Percentiles rank a stretch among this genome's conserved stretches.
phyloP scores from a whole-genome alignment of 2,113 vertebrate genomes.

The Varanus salvator region DNA sequence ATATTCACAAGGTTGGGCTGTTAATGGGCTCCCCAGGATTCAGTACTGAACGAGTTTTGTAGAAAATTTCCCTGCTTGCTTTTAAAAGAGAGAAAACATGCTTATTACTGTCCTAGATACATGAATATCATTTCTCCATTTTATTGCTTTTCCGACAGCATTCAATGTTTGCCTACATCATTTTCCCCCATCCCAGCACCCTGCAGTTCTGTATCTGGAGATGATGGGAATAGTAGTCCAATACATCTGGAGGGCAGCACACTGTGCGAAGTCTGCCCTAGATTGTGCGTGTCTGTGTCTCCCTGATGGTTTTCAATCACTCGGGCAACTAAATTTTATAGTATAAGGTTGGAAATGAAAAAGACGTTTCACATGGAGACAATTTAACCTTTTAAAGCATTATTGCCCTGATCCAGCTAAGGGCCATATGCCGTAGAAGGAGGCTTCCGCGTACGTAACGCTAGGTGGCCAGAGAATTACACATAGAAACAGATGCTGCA shows the following conservation, averaged over 20 bases:
- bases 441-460: neutral
- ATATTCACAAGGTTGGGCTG: neutral
- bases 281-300: neutral
- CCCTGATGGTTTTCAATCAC: constrained; percentile 53
- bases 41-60: neutral
- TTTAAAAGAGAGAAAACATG: constrained; percentile 15
- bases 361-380: neutral
- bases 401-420: neutral
- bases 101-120: constrained; percentile 63
- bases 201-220: no score
- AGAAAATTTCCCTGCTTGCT: neutral
- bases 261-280: no score
- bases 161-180: constrained; percentile 38
- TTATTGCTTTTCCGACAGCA: constrained; percentile 65
- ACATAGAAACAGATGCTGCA: neutral
- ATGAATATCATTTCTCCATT: constrained; percentile 54
- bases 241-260: no score
- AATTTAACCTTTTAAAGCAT: constrained; percentile 19
- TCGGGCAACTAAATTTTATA: constrained; percentile 59
- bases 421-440: no score
- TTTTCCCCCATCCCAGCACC: no score
- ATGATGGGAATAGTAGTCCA: no score
- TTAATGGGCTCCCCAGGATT: constrained; percentile 40
- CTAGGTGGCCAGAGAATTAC: neutral
- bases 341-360: constrained; percentile 23